These are phyloP conservation scores for Parochlus steinenii DNA, from an alignment of 2,888 invertebrate species.

Conservation along the genomic window DNA sequence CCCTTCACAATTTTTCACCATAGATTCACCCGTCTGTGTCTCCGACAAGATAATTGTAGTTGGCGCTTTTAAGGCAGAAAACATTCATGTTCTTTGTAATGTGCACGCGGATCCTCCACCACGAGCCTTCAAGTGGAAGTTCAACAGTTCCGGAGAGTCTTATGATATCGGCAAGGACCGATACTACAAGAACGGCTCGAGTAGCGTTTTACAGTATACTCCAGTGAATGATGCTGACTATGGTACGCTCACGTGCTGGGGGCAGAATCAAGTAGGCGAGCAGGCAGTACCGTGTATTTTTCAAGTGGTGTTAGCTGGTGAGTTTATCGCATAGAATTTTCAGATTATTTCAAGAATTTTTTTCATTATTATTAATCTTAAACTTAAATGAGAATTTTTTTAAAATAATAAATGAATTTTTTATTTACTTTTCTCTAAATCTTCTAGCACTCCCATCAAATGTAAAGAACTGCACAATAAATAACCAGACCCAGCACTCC, in stretches of 20 bases:
- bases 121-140: slow-evolving; percentile 82
- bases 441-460: slow-evolving; percentile 63
- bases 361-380: neutral
- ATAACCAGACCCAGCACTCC: slow-evolving; percentile 70
- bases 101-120: slow-evolving; percentile 86
- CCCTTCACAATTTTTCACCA: neutral
- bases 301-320: slow-evolving; percentile 79
- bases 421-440: slow-evolving; percentile 4
- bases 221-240: slow-evolving; percentile 58
- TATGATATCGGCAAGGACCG: slow-evolving; percentile 64
- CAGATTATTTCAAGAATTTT: neutral
- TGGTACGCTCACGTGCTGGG: slow-evolving; percentile 76
- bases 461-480: slow-evolving; percentile 68
- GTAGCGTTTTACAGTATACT: slow-evolving; percentile 48
- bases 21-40: slow-evolving; percentile 73
- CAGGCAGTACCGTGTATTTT: slow-evolving; percentile 73
- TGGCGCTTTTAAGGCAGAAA: slow-evolving; percentile 76
- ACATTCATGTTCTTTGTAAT: slow-evolving; percentile 71
- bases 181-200: slow-evolving; percentile 62
- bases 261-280: slow-evolving; percentile 65
- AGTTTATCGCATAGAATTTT: slow-evolving; percentile 18
- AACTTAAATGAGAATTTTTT: slow-evolving; percentile 2
- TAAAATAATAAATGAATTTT: slow-evolving; percentile 1
- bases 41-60: slow-evolving; percentile 62
- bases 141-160: slow-evolving; percentile 84